Percentiles rank a stretch among this genome's conserved stretches.
These are phyloP conservation scores for Melinaea marsaeus DNA, from an alignment of 2,888 invertebrate genomes.

Conservation along the genomic window DNA sequence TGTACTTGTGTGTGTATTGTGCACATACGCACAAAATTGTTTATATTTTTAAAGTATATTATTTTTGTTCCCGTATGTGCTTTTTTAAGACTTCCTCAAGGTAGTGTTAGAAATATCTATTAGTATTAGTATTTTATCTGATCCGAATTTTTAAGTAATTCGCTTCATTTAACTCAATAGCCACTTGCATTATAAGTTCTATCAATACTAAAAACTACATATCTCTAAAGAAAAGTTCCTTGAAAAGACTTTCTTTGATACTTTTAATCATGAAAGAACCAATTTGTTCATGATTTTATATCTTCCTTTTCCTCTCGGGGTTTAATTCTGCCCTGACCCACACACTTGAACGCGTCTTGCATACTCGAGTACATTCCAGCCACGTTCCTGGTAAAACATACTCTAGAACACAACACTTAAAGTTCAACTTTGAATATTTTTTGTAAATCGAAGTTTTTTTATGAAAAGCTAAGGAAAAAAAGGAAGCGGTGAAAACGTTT, in stretches of 20 bases:
- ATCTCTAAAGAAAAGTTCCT: neutral
- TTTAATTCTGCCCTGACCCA: conserved; percentile 23
- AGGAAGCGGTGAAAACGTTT: conserved; percentile 23
- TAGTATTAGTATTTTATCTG: too few relatives aligned
- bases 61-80: too few relatives aligned
- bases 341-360: conserved; percentile 24
- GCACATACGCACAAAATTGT: too few relatives aligned
- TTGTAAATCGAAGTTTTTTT: conserved; percentile 9
- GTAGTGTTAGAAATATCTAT: too few relatives aligned
- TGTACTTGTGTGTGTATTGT: too few relatives aligned
- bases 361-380: conserved; percentile 18
- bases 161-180: too few relatives aligned
- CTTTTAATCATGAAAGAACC: conserved; percentile 6
- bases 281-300: conserved; percentile 9
- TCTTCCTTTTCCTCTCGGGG: conserved; percentile 18
- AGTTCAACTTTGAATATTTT: neutral
- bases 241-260: neutral
- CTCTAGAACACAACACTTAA: neutral
- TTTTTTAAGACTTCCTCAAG: too few relatives aligned
- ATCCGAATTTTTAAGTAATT: too few relatives aligned
- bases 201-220: neutral
- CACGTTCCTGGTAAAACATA: neutral
- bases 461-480: conserved; percentile 24
- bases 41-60: too few relatives aligned
- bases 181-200: too few relatives aligned